phyloP scores from a whole-genome alignment of 2,113 vertebrate genomes.

The Bungarus multicinctus region DNA sequence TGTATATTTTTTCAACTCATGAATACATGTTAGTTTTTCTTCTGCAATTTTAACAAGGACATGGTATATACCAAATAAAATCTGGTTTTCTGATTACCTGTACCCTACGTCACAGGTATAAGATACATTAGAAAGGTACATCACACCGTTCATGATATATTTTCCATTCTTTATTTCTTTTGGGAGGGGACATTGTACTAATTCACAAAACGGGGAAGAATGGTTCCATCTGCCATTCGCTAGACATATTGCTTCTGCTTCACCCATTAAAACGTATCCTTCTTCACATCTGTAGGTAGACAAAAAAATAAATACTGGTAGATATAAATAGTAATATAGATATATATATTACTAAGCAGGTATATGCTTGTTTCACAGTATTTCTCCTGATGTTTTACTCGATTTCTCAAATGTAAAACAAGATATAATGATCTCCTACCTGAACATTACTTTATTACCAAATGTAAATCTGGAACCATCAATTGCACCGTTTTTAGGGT shows the following conservation, averaged over 20 bases:
- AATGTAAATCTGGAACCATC: slow-evolving; percentile 85
- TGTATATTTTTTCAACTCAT: neutral
- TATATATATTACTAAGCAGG: no score
- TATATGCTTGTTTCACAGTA: neutral
- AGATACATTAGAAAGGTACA: slow-evolving; percentile 80
- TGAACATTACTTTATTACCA: slow-evolving; percentile 87
- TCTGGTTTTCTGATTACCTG: slow-evolving; percentile 73
- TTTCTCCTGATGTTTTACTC: neutral
- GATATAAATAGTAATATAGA: no score
- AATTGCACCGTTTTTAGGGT: slow-evolving; percentile 81
- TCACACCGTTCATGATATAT: slow-evolving; percentile 72
- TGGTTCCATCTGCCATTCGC: slow-evolving; percentile 82
- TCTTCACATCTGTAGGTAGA: slow-evolving; percentile 77
- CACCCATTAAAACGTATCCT: slow-evolving; percentile 80
- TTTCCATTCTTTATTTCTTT: slow-evolving; percentile 75
- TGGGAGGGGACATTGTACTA: slow-evolving; percentile 80
- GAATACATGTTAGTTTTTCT: neutral
- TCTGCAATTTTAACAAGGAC: neutral
- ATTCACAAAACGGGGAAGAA: slow-evolving; percentile 79
- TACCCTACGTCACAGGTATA: slow-evolving; percentile 87
- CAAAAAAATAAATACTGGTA: slow-evolving; percentile 15
- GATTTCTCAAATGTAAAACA: neutral
- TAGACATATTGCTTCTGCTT: slow-evolving; percentile 83
- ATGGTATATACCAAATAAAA: rapidly evolving
- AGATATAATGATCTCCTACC: slow-evolving; percentile 72